Base-by-base conservation (phyloP, 2,113 vertebrate genomes). In the Syrrhaptes paradoxus region DNA sequence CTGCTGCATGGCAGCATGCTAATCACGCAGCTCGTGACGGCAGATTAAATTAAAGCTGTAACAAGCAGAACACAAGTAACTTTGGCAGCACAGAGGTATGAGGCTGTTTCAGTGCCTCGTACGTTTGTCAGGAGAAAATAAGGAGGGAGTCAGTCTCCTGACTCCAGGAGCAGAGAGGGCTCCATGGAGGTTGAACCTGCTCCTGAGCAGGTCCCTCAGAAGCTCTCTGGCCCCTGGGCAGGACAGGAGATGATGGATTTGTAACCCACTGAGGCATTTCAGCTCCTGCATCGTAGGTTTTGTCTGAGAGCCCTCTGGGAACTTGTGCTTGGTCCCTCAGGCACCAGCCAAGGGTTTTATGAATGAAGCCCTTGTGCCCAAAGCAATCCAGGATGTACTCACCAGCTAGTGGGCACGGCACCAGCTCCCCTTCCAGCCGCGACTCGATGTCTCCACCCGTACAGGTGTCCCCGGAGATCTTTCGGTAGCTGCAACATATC, bases 371-470 rank as follows among this genome's bases (percentile, higher is more conserved):
- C 41, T 29, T 45, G 85, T 20, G 7, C 26, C 48, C 20, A 3
- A 11, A 68, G 65, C 77, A 48, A 11, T 54, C 36, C 49, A 17
- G 49, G n/a, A 4, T 1, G 3, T n/a, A 93, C 97, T 98, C 95
- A 99, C 99, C 99, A 98, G 98, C 98, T 15, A 99, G 97, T 0
- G 99, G 99, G 97, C 99, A 99, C 0, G 99, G 99, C 32, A 99
- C 98, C 96, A 99, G 97, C 93, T 99, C 99, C 94, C 99, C 99
- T 68, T 99, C 98, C 7, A 99, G 98, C 15, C 99, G 97, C 1
- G 98, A 97, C 96, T 99, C 99, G 4, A 99, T 97, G 43, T 99
- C 99, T 89, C 99, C 99, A 43, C 99, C 99, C 21, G 98, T 98
- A 55, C 99, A 99, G 70, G 98, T 99, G 96, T 99, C 99, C 20